These are phyloP conservation scores for Epinephelus awoara DNA, from an alignment of 2,797 vertebrate genomes.

Conservation along the genomic window DNA sequence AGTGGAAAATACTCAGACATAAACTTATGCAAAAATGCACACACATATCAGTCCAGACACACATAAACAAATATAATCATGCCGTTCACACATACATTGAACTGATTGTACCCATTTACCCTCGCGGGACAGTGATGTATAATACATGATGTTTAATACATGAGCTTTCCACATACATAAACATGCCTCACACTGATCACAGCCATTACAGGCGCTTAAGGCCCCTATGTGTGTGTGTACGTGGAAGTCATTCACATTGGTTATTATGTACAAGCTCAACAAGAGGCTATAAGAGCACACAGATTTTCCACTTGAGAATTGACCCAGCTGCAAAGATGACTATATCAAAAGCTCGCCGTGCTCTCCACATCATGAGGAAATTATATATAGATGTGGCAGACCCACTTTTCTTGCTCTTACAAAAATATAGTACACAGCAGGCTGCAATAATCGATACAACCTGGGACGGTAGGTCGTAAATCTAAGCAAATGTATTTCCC, in stretches of 20 bases:
- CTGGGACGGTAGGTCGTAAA: conserved; percentile 74
- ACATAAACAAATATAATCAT: conserved; percentile 37
- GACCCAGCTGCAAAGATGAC: conserved; percentile 65
- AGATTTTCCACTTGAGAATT: conserved; percentile 67
- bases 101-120: conserved; percentile 51
- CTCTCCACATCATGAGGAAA: conserved; percentile 56
- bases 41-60: conserved; percentile 22
- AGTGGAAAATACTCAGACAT: background rate
- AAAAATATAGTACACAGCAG: conserved; percentile 63
- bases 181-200: conserved; percentile 69
- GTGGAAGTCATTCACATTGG: conserved; percentile 38
- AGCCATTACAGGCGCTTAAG: conserved; percentile 66
- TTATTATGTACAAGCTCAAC: conserved; percentile 57
- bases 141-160: conserved; percentile 74
- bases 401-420: conserved; percentile 68
- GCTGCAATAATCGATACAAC: conserved; percentile 74
- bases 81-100: conserved; percentile 38
- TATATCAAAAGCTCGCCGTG: conserved; percentile 57
- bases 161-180: conserved; percentile 72
- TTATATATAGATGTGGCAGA: conserved; percentile 66
- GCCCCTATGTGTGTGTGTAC: conserved; percentile 23
- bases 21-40: conserved; percentile 29
- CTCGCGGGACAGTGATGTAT: conserved; percentile 64
- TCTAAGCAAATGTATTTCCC: conserved; percentile 77
- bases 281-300: conserved; percentile 47